Base-by-base conservation (phyloP, 2,113 vertebrate genomes). In the Mustela lutreola region DNA sequence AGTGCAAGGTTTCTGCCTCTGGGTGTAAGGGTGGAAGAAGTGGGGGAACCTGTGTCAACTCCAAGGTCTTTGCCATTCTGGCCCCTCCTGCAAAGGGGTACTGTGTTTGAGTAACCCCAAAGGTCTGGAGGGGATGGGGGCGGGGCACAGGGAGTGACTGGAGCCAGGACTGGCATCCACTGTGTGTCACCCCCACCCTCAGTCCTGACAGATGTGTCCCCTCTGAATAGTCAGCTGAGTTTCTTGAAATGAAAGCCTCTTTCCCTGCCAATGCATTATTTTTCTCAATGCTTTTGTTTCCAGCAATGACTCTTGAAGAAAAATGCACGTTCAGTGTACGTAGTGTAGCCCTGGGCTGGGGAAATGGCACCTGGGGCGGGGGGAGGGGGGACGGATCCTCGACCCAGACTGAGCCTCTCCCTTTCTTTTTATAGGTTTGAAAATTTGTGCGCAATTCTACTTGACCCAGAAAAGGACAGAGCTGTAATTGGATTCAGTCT, bases 401-500 rank as follows among this genome's bases (percentile, higher is more conserved):
- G 80, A 78, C 48, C 91, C 62, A 75, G 90, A 70, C 50, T 12
- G 33, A 94, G 60, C 26, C 58, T 94, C 89, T 94, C 67, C 93
- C 70, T 96, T 95, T 92, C 97, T 96, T 97, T 96, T 95, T 97
- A 95, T 97, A 96, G 81, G 71, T 70, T 86, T 88, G 89, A 82
- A 97, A 95, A 96, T 56, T 76, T 97, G 26, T 84, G 93, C 89
- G 88, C 76, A 56, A 19, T 97, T 92, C 76, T 76, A 39, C 63
- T 89, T 98, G 97, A 97, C 91, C 91, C 91, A 96, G 93, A 97
- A 97, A 95, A 81, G 21, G 76, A 33, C 53, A 28, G 21, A 73
- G 50, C 91, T 94, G 65, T 82, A 58, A 91, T 67, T 73, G 81
- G 50, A 88, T 79, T 33, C 36, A 45, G 80, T 58, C 70, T 88